These are phyloP conservation scores for Brenthis daphne DNA, from an alignment of 2,888 invertebrate genomes.

Conservation along the genomic window DNA sequence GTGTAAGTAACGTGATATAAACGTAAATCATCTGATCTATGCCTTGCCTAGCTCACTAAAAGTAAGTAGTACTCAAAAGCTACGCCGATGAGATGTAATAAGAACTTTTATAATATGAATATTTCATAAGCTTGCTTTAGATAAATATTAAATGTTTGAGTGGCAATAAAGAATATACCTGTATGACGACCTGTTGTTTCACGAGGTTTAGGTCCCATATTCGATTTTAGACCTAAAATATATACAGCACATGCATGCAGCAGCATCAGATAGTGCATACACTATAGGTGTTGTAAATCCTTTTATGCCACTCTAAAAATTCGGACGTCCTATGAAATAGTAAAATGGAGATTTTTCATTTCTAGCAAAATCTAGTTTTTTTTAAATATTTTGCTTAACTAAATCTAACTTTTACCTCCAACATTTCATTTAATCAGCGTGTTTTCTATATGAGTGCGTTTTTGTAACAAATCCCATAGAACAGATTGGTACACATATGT, in stretches of 20 bases:
- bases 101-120: constrained; percentile 7
- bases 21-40: constrained; percentile 21
- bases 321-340: too few relatives aligned
- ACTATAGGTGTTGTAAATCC: too few relatives aligned
- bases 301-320: too few relatives aligned
- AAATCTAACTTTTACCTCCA: neutral
- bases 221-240: too few relatives aligned
- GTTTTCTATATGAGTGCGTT: neutral
- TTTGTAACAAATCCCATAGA: constrained; percentile 36
- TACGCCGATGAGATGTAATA: constrained; percentile 24
- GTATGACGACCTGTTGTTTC: neutral
- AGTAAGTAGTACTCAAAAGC: constrained; percentile 16
- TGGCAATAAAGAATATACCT: neutral
- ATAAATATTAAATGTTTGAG: constrained; percentile 3
- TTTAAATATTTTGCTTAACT: too few relatives aligned
- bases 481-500: constrained; percentile 55
- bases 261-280: too few relatives aligned
- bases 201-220: too few relatives aligned
- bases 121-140: neutral
- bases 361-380: too few relatives aligned
- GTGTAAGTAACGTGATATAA: constrained; percentile 24
- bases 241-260: too few relatives aligned
- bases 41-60: constrained; percentile 19
- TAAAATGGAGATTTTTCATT: too few relatives aligned
- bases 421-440: neutral